A percentile compares a stretch with the other conserved stretches of the same genome.
Evolutionary conservation across 2,888 invertebrate species (phyloP).

Genomic region (Drosophila imparisetae): DNA sequence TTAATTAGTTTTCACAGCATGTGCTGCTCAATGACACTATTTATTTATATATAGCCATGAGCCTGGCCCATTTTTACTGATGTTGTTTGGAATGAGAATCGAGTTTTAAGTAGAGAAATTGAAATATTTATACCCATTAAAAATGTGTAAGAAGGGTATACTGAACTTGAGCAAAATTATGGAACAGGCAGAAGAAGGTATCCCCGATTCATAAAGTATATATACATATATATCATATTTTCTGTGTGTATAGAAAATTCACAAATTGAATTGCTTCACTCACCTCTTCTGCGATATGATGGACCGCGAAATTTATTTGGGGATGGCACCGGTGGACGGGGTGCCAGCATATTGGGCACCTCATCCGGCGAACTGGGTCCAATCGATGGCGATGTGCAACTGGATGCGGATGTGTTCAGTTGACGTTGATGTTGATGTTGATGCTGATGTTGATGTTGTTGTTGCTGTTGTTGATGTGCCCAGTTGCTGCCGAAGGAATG

Average conservation of each 20-base stretch:
- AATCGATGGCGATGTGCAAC: slow-evolving; percentile 64
- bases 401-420: slow-evolving; percentile 62
- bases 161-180: neutral
- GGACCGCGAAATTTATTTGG: slow-evolving; percentile 82
- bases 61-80: neutral
- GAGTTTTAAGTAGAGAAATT: neutral
- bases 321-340: slow-evolving; percentile 82
- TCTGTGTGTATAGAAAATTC: too few species aligned
- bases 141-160: neutral
- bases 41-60: neutral
- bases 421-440: slow-evolving; percentile 54
- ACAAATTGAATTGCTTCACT: slow-evolving; percentile 58
- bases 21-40: neutral
- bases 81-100: neutral
- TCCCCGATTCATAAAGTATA: neutral
- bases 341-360: slow-evolving; percentile 84
- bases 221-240: too few species aligned
- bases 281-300: slow-evolving; percentile 80
- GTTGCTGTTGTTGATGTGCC: slow-evolving; percentile 68
- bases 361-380: slow-evolving; percentile 83
- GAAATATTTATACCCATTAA: neutral
- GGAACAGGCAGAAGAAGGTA: neutral
- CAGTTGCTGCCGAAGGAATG: slow-evolving; percentile 85
- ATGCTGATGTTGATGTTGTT: slow-evolving; percentile 58
- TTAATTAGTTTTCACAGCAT: slow-evolving; percentile 5